Base-by-base conservation (phyloP, 2,797 vertebrate genomes). In the Hozukius guyotensis region DNA sequence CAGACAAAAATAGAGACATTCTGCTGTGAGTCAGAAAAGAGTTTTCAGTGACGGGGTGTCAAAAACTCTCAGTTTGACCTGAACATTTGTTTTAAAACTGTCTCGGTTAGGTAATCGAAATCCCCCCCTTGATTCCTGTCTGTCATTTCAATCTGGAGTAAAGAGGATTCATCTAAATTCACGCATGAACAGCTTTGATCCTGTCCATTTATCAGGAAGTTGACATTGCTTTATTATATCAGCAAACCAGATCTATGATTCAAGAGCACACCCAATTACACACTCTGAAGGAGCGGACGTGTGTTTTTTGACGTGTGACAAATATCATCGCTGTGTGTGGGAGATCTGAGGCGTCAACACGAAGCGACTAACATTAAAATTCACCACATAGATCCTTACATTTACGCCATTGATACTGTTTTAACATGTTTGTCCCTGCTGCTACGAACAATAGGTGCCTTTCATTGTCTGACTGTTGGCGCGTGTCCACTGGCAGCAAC, bases 11-110 rank as follows among this genome's bases (percentile, higher is more conserved):
- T 70, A 75, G 36, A 4, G 1, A 55, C 55, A 12, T 61, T 27
- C n/a, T 62, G 11, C 16, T 11, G 1, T 1, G 56, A 77, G 63
- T 71, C 53, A 67, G 52, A 75, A 46, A 64, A 59, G 24, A 77
- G 52, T 63, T 72, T 63, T 64, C 53, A n/a, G 52, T 60, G 66
- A 86, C 61, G 57, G 4, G 18, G 24, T 82, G 77, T 82, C 74
- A 66, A 18, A 80, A 68, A 52, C 38, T 75, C 49, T 72, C 12
- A 1, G n/a, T 52, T 42, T 65, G 64, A 72, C 64, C 14, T 18
- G 13, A 69, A 53, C 16, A 34, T 60, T 57, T 57, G 31, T 69
- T 18, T 66, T 78, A 46, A 78, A 73, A 80, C 18, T 13, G n/a
- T 49, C 60, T 61, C 31, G 9, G 46, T 77, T 42, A 36, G 42